Evolutionary conservation across 2,797 vertebrate species (phyloP).

Genomic region (Melanotaenia parkinsoni): DNA sequence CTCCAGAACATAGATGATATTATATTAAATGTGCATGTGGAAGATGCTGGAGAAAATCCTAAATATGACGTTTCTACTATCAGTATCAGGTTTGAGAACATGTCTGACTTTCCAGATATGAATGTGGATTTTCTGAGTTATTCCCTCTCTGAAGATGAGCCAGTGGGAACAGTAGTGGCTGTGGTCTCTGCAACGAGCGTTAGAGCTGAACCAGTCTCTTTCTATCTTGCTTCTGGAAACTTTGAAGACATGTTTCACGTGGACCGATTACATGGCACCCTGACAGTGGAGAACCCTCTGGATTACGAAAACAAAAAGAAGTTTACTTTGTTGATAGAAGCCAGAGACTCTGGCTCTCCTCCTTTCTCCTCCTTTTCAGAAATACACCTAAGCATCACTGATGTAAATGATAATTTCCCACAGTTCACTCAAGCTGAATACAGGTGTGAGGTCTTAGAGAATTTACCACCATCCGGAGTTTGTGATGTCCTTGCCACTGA

Average conservation of each 20-base stretch:
- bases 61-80: conserved; percentile 80
- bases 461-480: conserved; percentile 67
- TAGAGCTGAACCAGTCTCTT: conserved; percentile 74
- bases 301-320: conserved; percentile 81
- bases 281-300: conserved; percentile 75
- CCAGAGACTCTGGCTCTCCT: conserved; percentile 81
- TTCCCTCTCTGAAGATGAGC: conserved; percentile 74
- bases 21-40: conserved; percentile 72
- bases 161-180: conserved; percentile 70
- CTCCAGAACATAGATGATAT: conserved; percentile 66
- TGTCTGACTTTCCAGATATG: conserved; percentile 77
- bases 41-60: conserved; percentile 75
- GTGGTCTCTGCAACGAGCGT: conserved; percentile 63
- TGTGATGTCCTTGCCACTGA: conserved; percentile 82
- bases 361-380: conserved; percentile 82
- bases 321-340: conserved; percentile 80
- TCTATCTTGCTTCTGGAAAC: conserved; percentile 82
- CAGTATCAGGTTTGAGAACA: conserved; percentile 78
- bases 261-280: conserved; percentile 67
- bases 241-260: conserved; percentile 77
- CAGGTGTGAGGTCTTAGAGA: conserved; percentile 82
- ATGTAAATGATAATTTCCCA: conserved; percentile 84
- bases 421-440: conserved; percentile 78
- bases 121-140: conserved; percentile 59
- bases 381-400: conserved; percentile 76